These are phyloP conservation scores for Elegia similella DNA, from an alignment of 2,888 invertebrate species.

Conservation along the genomic window DNA sequence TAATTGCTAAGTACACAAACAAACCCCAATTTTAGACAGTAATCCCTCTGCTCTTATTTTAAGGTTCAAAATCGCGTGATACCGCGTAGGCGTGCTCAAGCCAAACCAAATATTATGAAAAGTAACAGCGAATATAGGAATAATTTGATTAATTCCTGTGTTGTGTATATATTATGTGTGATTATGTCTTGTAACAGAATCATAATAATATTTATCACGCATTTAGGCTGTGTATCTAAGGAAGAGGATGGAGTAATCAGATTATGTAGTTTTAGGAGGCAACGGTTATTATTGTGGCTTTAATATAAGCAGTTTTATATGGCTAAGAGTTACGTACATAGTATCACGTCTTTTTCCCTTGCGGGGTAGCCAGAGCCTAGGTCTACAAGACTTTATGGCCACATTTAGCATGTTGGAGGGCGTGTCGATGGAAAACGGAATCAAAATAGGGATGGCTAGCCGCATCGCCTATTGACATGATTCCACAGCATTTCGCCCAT, in stretches of 20 bases:
- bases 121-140: constrained; percentile 21
- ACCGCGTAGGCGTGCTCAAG: background rate
- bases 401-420: too few relatives aligned
- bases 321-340: too few relatives aligned
- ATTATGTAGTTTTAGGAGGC: background rate
- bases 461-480: too few relatives aligned
- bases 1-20: background rate
- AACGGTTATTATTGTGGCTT: too few relatives aligned
- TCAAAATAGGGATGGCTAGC: too few relatives aligned
- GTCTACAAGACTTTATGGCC: too few relatives aligned
- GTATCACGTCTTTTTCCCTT: too few relatives aligned
- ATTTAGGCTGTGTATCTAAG: background rate
- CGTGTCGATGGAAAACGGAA: too few relatives aligned
- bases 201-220: constrained; percentile 13
- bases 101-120: constrained; percentile 28
- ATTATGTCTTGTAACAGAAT: constrained; percentile 23
- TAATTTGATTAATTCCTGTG: constrained; percentile 37
- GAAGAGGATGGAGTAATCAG: background rate
- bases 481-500: too few relatives aligned
- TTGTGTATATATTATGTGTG: constrained; percentile 27
- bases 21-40: background rate
- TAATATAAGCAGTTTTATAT: too few relatives aligned
- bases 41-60: background rate
- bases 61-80: background rate
- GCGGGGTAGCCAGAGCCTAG: too few relatives aligned